phyloP scores from a whole-genome alignment of 1,140 invertebrate species.

The Nasonia vitripennis region DNA sequence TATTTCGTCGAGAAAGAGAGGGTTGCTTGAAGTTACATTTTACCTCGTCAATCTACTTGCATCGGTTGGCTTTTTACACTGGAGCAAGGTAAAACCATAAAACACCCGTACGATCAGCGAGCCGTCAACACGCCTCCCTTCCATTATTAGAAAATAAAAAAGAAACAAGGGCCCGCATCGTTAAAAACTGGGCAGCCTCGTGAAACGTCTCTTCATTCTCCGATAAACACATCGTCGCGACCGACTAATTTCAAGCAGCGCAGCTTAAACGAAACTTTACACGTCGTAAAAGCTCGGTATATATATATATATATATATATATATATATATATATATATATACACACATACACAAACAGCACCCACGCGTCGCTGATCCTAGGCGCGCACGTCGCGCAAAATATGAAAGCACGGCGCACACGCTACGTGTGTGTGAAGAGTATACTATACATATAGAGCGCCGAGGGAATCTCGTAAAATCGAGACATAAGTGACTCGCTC shows the following conservation, averaged over 20 bases:
- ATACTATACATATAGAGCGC: not conserved
- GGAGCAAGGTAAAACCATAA: no score
- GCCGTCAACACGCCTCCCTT: no score
- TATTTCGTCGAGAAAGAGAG: slow-evolving; percentile 2
- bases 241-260: slow-evolving; percentile 13
- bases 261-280: slow-evolving; percentile 12
- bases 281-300: not conserved
- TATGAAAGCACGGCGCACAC: slow-evolving; percentile 3
- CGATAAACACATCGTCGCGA: not conserved
- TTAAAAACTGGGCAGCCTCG: no score
- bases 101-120: no score
- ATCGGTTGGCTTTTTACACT: no score
- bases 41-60: not conserved
- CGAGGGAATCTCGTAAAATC: slow-evolving; percentile 33
- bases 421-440: not conserved
- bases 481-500: slow-evolving; percentile 37
- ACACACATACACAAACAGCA: not conserved
- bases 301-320: no score
- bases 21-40: not conserved
- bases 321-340: no score
- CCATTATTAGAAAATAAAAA: no score
- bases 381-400: not conserved
- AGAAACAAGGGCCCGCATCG: no score
- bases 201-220: no score
- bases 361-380: not conserved